Base-by-base conservation (phyloP, 2,888 invertebrate genomes). In the Helicoverpa assulta region DNA sequence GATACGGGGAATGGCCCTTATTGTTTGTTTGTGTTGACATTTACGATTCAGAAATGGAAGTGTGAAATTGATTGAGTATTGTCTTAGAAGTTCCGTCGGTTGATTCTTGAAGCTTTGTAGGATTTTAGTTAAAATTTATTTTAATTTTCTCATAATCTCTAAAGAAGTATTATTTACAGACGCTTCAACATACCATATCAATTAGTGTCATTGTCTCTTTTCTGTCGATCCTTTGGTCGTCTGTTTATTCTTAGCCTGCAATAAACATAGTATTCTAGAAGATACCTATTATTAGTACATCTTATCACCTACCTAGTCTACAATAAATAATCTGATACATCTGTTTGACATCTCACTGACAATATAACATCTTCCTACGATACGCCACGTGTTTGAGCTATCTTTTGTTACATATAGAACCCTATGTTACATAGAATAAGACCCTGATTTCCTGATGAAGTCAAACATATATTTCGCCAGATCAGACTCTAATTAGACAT, bases 21-120 rank as follows among this genome's bases (percentile, higher is more conserved):
- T 60, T 67, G 70, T 80, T 69, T 76, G 65, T 80, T 80, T 80
- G 21, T 57, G 52, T 63, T 12, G 16, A 56, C 50, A 8, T 58
- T 61, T 61, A 29, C 53, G 26, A 62, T 47, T 52, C 26, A 26
- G 18, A 40, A 67, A 55, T 33, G 33, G 21, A 62, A n/a, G 53
- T 43, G 33, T 19, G 19, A 21, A 50, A 60, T 57, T 64, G 18
- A 73, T 73, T 60, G 72, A 59, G n/a, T 51, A 12, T 59, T 50
- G 12, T 37, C 33, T 59, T 52, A 12, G 5, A 5, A 58, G 21
- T 54, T 37, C 66, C 58, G 56, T 50, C 40, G 43, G 18, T 43
- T 16, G 5, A 5, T 26, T 18, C 53, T 8, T 21, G 16, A 14
- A n/a, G 33, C 55, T 40, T 43, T n/a, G 2, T 37, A 43, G 18